phyloP scores from a whole-genome alignment of 2,113 vertebrate species.

The Anser cygnoides region DNA sequence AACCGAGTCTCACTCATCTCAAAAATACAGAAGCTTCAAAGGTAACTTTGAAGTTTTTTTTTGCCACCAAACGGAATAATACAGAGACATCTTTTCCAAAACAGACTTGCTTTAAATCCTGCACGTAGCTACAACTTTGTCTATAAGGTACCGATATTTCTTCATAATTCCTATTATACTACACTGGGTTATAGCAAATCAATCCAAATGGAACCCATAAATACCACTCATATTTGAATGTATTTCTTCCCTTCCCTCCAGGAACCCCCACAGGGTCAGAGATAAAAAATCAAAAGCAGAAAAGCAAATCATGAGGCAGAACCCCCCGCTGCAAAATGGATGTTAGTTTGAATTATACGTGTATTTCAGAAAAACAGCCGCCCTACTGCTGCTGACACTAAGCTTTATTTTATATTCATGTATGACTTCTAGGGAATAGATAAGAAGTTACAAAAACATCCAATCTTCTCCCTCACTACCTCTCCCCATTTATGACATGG shows the following conservation, averaged over 20 bases:
- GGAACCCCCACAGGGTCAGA: background rate
- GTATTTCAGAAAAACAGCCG: background rate
- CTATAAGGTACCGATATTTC: background rate
- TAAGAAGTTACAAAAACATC: background rate
- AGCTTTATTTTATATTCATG: background rate
- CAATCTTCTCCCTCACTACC: background rate
- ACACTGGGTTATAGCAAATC: background rate
- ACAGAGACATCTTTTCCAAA: background rate
- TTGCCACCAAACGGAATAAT: background rate
- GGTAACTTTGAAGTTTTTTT: slow-evolving; percentile 9
- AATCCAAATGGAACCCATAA: background rate
- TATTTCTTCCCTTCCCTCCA: background rate
- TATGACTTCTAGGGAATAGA: background rate
- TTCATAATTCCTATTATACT: background rate
- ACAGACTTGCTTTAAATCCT: background rate
- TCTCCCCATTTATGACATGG: background rate
- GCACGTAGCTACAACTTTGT: background rate
- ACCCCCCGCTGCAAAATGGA: background rate
- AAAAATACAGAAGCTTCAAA: slow-evolving; percentile 30
- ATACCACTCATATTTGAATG: background rate
- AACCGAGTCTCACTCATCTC: background rate
- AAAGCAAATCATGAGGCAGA: background rate
- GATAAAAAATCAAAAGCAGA: slow-evolving; percentile 7
- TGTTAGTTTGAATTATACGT: background rate
- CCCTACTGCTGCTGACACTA: background rate